Conservation (phyloP, 2,797 vertebrate genomes). For the Hemitrygon akajei region DNA sequence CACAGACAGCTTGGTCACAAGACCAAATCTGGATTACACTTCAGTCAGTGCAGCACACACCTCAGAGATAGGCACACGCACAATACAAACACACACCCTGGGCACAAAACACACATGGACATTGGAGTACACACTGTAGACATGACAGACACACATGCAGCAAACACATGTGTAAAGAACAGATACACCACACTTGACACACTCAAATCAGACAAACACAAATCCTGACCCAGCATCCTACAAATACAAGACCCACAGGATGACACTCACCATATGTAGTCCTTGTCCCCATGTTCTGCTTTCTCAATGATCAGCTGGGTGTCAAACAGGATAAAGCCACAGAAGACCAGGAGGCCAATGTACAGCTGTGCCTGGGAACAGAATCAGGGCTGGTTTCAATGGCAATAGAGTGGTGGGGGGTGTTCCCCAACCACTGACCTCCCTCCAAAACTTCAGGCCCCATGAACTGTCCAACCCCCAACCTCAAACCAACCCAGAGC, state of each 20-base stretch:
- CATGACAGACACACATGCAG: too few relatives aligned
- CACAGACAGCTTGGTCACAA: too few relatives aligned
- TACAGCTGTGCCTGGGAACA: slow-evolving; percentile 77
- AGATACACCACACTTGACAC: background rate
- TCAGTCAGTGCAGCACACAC: too few relatives aligned
- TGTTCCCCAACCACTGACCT: background rate
- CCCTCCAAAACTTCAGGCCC: background rate
- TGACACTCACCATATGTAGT: slow-evolving; percentile 84
- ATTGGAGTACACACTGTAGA: too few relatives aligned
- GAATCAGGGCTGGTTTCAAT: background rate
- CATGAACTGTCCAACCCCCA: background rate
- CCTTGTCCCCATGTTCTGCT: slow-evolving; percentile 88
- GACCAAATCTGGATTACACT: too few relatives aligned
- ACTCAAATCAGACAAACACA: background rate
- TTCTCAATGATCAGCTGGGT: slow-evolving; percentile 98
- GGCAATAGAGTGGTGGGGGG: too few relatives aligned
- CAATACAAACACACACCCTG: too few relatives aligned
- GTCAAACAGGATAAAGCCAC: slow-evolving; percentile 93
- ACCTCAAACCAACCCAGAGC: background rate
- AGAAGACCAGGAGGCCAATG: slow-evolving; percentile 83
- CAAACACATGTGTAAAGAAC: background rate
- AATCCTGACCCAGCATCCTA: too few relatives aligned
- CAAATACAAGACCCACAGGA: too few relatives aligned
- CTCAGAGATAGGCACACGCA: too few relatives aligned
- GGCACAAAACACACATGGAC: too few relatives aligned